These are phyloP conservation scores for Nemotelus pantherinus DNA, from an alignment of 2,888 invertebrate genomes.

Conservation along the genomic window DNA sequence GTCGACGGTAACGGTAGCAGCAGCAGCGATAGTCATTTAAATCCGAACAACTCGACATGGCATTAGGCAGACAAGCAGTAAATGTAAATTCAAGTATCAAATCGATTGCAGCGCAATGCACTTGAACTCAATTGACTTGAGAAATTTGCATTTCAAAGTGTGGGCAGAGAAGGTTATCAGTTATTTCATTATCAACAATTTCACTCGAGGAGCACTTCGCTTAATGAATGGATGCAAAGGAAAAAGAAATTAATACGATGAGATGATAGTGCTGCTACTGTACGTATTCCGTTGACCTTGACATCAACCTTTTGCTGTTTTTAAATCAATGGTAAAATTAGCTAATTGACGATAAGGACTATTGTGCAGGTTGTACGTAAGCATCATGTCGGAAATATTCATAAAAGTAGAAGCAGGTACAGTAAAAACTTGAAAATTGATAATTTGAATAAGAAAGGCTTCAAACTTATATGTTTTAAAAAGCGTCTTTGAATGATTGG, in stretches of 20 bases:
- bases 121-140: conserved; percentile 39
- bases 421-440: too few relatives aligned
- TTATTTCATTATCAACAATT: conserved; percentile 18
- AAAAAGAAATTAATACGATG: neutral
- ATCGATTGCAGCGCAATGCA: conserved; percentile 36
- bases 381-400: too few relatives aligned
- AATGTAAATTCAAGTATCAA: conserved; percentile 9
- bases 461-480: too few relatives aligned
- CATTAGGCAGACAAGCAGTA: conserved; percentile 1
- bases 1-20: neutral
- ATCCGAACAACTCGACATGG: neutral
- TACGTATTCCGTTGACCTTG: neutral
- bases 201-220: neutral
- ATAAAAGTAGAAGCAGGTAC: too few relatives aligned
- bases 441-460: too few relatives aligned
- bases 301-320: neutral
- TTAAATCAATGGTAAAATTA: too few relatives aligned
- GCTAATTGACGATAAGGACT: too few relatives aligned
- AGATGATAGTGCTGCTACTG: neutral
- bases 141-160: conserved; percentile 23
- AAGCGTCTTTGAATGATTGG: too few relatives aligned
- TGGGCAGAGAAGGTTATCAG: neutral
- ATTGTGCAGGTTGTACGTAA: too few relatives aligned
- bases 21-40: too few relatives aligned
- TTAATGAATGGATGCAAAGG: neutral